Base-by-base conservation (phyloP, 1,140 invertebrate genomes). In the Bicyclus anynana region DNA sequence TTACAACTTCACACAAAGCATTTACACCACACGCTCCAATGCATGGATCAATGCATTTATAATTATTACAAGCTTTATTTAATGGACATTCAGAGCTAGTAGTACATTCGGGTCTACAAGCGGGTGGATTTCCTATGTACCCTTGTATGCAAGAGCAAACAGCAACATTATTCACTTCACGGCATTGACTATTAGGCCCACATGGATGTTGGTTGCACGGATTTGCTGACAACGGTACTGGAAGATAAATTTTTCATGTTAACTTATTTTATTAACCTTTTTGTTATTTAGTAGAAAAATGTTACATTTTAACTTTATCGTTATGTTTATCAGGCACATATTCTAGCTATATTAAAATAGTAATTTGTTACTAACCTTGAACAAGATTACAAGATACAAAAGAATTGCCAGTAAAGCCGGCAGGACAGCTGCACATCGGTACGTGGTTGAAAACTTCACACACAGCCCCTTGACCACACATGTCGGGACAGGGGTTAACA, bases 401-500 rank as follows among this genome's bases (percentile, higher is more conserved):
- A 33, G 94, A 90, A 77, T 93, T 92, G 65, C 92, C 92, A 48
- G 84, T 85, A 57, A 85, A 91, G 47, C 90, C 89, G 37, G 83
- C 55, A 7, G 91, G 90, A 75, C 94, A 95, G 67, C 88, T 91
- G 67, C 94, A 95, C 83, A 93, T 92, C 0, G 95, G 94, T 57
- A 96, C 89, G 72, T 97, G 95, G 73, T 95, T 95, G 2, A 95
- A 91, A 0, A 97, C 95, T 67, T 91, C 91, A 74, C 96, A 97
- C 63, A 94, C 90, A 0, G 95, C 94, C 77, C 95, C 95, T 0
- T 85, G 72, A 4, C 96, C 96, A 78, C 96, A 97, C 6, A 95
- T 92, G 10, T 95, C 94, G n/a, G 93, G 93, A 77, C 96, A 97
- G 6, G 96, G 96, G 87, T 97, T 93, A 59, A 93, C 84, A 72